Evolutionary conservation across 1,140 invertebrate species (phyloP).

Genomic region (Augochlora pura): DNA sequence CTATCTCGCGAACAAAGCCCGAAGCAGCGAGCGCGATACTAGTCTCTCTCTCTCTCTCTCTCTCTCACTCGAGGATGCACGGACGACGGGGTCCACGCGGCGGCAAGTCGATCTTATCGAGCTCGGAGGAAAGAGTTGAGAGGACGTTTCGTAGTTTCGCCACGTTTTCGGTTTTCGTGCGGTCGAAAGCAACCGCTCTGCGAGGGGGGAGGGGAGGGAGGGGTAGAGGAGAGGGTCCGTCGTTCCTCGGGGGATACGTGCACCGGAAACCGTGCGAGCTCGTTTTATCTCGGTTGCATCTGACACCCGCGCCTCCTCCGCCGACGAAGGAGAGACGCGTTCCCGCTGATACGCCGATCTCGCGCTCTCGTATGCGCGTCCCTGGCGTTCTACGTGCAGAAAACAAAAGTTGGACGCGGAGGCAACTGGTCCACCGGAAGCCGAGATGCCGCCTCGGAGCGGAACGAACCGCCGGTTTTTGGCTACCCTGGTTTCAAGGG

Average conservation of each 20-base stretch:
- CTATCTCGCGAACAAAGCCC: conserved; percentile 1
- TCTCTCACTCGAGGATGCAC: conserved; percentile 37
- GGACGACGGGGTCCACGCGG: conserved; percentile 6
- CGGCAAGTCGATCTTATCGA: conserved; percentile 30
- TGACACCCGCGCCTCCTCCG: conserved; percentile 69
- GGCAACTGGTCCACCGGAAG: conserved; percentile 19
- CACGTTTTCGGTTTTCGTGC: conserved; percentile 75
- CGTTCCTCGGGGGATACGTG: conserved; percentile 40
- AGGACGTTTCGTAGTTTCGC: conserved; percentile 71
- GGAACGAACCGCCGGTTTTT: too few relatives aligned
- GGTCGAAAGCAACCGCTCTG: conserved; percentile 59
- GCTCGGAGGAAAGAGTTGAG: conserved; percentile 67
- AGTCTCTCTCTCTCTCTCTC: background rate
- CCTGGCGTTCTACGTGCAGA: background rate
- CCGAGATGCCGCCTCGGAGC: background rate
- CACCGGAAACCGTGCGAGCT: conserved; percentile 65
- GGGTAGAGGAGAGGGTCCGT: conserved; percentile 16
- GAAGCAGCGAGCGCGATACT: conserved; percentile 19
- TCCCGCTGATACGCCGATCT: conserved; percentile 25
- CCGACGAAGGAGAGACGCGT: conserved; percentile 4
- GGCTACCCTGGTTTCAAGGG: too few relatives aligned
- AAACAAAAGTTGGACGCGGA: background rate
- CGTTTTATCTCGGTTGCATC: conserved; percentile 71
- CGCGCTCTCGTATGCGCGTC: background rate
- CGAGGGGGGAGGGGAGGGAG: too few relatives aligned